phyloP scores from a whole-genome alignment of 2,888 invertebrate genomes.

The Acholoe squamosa region DNA sequence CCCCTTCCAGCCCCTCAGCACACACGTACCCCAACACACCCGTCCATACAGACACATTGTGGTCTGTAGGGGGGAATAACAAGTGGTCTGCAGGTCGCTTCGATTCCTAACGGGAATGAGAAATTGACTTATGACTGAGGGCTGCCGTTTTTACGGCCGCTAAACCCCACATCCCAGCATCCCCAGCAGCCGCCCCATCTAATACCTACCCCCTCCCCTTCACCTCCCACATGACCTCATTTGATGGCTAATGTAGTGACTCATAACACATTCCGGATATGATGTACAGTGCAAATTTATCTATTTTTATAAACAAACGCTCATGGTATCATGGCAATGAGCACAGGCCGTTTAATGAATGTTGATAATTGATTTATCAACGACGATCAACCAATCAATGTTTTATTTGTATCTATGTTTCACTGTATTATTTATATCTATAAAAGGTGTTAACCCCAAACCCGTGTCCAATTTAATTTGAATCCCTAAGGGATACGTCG shows the following conservation, averaged over 20 bases:
- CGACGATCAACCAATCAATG: too few relatives aligned
- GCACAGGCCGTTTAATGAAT: too few relatives aligned
- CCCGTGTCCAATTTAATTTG: too few relatives aligned
- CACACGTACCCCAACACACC: neutral
- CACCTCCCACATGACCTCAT: neutral
- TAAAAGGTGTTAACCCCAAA: too few relatives aligned
- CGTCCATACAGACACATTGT: neutral
- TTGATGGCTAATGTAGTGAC: neutral
- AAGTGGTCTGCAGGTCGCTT: neutral
- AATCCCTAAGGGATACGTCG: too few relatives aligned
- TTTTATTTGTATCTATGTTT: too few relatives aligned
- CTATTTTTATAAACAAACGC: too few relatives aligned
- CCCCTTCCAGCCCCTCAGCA: neutral
- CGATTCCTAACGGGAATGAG: slow-evolving; percentile 42
- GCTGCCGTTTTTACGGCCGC: slow-evolving; percentile 12
- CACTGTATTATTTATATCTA: too few relatives aligned
- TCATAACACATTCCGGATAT: neutral
- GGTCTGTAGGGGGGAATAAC: slow-evolving; percentile 31
- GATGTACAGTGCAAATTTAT: too few relatives aligned
- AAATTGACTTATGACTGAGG: slow-evolving; percentile 25
- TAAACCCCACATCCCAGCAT: neutral
- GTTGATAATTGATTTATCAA: too few relatives aligned
- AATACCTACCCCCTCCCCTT: neutral
- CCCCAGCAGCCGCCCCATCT: neutral
- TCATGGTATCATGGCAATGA: too few relatives aligned